Percentiles rank a stretch among this genome's conserved stretches.
These are phyloP conservation scores for Aplochiton taeniatus DNA, from an alignment of 2,797 vertebrate species.

Conservation along the genomic window DNA sequence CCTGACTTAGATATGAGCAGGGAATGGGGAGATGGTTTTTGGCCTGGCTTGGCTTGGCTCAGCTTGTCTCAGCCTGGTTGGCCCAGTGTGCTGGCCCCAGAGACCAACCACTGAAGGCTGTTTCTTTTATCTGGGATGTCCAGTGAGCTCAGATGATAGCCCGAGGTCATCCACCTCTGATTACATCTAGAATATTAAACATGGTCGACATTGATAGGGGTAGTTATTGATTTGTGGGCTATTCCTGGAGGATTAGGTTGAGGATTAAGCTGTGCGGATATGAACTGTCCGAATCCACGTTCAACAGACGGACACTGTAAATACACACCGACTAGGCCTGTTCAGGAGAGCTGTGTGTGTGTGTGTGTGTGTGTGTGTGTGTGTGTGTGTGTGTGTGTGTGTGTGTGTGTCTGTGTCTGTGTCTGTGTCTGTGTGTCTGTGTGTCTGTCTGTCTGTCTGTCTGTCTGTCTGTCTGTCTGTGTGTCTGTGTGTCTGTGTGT, in stretches of 20 bases:
- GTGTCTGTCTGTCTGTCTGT: not conserved
- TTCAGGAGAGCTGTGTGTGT: not conserved
- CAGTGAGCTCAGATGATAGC: no score
- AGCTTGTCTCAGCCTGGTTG: not conserved
- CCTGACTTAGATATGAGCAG: conserved; percentile 31
- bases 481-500: not conserved
- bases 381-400: conserved; percentile 13
- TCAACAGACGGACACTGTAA: no score
- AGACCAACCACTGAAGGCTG: no score
- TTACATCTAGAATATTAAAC: no score
- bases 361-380: not conserved
- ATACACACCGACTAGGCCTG: not conserved
- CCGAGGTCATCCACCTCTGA: no score
- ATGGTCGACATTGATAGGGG: no score
- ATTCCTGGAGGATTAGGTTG: no score
- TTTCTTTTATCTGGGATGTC: no score
- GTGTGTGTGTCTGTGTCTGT: conserved; percentile 7
- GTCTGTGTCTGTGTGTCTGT: no score
- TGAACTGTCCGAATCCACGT: no score
- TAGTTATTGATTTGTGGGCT: no score
- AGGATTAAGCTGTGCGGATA: no score
- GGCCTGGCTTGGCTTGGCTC: conserved; percentile 9
- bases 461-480: not conserved
- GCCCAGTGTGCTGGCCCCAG: not conserved
- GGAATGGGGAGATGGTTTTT: conserved; percentile 8